Percentiles rank a stretch among this genome's conserved stretches.
These are phyloP conservation scores for Griposia aprilina DNA, from an alignment of 2,888 invertebrate genomes.

Conservation along the genomic window DNA sequence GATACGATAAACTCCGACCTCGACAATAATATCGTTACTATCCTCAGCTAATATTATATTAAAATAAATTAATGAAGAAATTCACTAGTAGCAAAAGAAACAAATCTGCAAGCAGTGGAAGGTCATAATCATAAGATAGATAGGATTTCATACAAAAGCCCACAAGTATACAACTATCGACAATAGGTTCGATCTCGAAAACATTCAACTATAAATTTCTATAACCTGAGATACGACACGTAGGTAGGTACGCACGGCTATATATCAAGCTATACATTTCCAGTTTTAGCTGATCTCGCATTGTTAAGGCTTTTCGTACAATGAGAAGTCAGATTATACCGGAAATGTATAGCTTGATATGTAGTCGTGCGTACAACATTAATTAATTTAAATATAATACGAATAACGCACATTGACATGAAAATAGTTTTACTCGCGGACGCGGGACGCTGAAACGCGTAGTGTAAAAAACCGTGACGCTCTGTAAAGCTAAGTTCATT, in stretches of 20 bases:
- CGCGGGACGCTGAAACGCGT: conserved; percentile 24
- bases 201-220: conserved; percentile 1
- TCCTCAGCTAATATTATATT: background rate
- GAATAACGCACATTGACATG: conserved; percentile 17
- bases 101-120: background rate
- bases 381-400: conserved; percentile 5
- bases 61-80: background rate
- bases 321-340: too few species aligned
- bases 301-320: too few species aligned
- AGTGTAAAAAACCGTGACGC: conserved; percentile 27
- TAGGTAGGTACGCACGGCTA: too few species aligned
- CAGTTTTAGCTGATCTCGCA: too few species aligned
- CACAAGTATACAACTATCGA: background rate
- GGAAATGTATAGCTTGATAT: too few species aligned
- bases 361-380: conserved; percentile 14
- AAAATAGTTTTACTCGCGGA: conserved; percentile 34
- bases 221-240: conserved; percentile 7
- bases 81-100: conserved; percentile 6
- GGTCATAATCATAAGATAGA: too few species aligned
- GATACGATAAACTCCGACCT: background rate
- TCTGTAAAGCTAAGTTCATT: conserved; percentile 42
- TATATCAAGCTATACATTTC: too few species aligned
- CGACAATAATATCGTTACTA: background rate
- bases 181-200: background rate
- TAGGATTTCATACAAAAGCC: background rate